Percentiles rank a stretch among this genome's conserved stretches.
phyloP scores from a whole-genome alignment of 2,888 invertebrate species.

The Eutolmus rufibarbis region DNA sequence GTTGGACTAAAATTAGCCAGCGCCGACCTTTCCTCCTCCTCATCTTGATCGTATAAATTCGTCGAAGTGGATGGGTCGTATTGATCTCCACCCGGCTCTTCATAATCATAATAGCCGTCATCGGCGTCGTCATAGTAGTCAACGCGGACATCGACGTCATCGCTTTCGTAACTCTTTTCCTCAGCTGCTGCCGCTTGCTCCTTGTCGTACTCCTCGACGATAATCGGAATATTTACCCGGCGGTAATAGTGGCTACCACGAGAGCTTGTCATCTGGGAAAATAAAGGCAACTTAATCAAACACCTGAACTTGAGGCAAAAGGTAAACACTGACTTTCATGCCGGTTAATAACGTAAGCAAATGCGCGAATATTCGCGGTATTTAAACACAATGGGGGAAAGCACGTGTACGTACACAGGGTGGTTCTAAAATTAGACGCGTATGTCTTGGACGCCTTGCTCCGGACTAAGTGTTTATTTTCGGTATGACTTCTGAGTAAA shows the following conservation, averaged over 20 bases:
- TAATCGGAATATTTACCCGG: constrained; percentile 10
- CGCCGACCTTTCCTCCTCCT: constrained; percentile 25
- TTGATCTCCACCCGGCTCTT: neutral
- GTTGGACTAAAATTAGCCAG: neutral
- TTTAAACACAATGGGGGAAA: neutral
- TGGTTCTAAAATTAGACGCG: neutral
- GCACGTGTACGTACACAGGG: neutral
- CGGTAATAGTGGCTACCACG: constrained; percentile 13
- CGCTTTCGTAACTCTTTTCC: constrained; percentile 21
- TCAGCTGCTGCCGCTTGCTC: constrained; percentile 5
- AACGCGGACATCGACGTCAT: neutral
- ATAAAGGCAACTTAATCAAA: constrained; percentile 31
- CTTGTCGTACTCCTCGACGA: constrained; percentile 28
- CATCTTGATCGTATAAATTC: constrained; percentile 12
- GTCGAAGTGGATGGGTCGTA: neutral
- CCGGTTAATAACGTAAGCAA: constrained; percentile 28
- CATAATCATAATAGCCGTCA: constrained; percentile 21
- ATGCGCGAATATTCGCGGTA: neutral
- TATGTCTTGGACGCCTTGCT: neutral
- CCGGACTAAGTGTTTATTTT: constrained; percentile 42
- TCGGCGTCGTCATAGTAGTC: constrained; percentile 15
- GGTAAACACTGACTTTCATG: constrained; percentile 33
- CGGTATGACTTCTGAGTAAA: constrained; percentile 40
- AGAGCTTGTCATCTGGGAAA: constrained; percentile 18
- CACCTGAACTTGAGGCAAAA: constrained; percentile 11